phyloP scores from a whole-genome alignment of 2,888 invertebrate species.

The Caenorhabditis doughertyi region DNA sequence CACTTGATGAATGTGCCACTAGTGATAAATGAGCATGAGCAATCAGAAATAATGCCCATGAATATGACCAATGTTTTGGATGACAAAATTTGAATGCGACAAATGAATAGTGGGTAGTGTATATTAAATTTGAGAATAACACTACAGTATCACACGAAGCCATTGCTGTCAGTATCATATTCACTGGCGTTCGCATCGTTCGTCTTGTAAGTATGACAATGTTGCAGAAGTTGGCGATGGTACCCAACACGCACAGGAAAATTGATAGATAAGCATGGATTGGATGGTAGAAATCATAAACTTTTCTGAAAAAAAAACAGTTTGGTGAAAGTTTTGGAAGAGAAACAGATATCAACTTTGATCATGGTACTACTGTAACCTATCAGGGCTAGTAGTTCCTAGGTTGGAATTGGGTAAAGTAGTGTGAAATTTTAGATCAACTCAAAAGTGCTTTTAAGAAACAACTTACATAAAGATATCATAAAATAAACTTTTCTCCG shows the following conservation, averaged over 20 bases:
- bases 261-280: conserved; percentile 82
- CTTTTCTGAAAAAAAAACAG: conserved; percentile 59
- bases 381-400: too few relatives aligned
- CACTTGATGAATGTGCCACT: conserved; percentile 80
- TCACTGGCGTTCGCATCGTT: conserved; percentile 82
- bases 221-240: conserved; percentile 81
- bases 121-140: conserved; percentile 81
- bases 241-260: conserved; percentile 79
- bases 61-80: conserved; percentile 79
- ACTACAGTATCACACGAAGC: conserved; percentile 82
- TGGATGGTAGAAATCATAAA: conserved; percentile 74
- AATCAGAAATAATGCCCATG: conserved; percentile 81
- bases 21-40: conserved; percentile 81
- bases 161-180: conserved; percentile 82
- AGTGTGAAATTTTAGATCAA: not conserved
- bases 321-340: conserved; percentile 54
- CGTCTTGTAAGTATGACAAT: conserved; percentile 81
- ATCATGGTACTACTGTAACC: too few relatives aligned
- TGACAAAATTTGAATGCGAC: conserved; percentile 78
- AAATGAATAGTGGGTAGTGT: conserved; percentile 82
- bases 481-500: conserved; percentile 78
- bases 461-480: conserved; percentile 57
- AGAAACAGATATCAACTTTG: not conserved
- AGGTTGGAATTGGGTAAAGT: too few relatives aligned
- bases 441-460: not conserved